phyloP scores from a whole-genome alignment of 2,797 vertebrate genomes.

The Mycteria americana region DNA sequence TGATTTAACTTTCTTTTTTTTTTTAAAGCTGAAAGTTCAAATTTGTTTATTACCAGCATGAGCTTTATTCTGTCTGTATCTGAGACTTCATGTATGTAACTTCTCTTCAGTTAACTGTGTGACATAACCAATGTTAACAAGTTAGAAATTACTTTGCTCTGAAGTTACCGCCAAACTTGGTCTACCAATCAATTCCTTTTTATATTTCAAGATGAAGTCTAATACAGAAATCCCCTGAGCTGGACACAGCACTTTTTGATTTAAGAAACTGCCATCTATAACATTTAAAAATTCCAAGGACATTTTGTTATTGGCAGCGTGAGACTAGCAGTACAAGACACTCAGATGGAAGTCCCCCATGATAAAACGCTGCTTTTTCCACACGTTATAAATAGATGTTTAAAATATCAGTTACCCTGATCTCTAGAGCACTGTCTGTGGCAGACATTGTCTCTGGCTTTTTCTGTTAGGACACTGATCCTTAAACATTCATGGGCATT shows the following conservation, averaged over 20 bases:
- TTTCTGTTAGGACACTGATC: background rate
- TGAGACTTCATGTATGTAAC: too few species aligned
- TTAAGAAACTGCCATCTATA: conserved; percentile 8
- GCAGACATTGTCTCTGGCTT: background rate
- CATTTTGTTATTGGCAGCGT: background rate
- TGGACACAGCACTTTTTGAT: background rate
- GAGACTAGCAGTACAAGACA: background rate
- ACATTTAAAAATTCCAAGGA: background rate
- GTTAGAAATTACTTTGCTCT: background rate
- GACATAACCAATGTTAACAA: rapidly evolving
- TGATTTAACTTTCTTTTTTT: background rate
- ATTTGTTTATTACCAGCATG: background rate
- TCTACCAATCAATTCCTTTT: background rate
- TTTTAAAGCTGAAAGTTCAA: background rate
- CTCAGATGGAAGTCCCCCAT: background rate
- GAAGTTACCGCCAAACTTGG: background rate
- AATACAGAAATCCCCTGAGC: background rate
- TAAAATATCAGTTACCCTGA: background rate
- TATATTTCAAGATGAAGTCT: background rate
- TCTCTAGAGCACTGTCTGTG: background rate
- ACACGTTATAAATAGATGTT: background rate
- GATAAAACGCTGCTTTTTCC: background rate
- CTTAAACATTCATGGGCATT: background rate
- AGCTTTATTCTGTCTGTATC: background rate
- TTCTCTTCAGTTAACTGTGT: too few species aligned